Evolutionary conservation across 2,797 vertebrate genomes (phyloP).

Genomic region (Sebastes itinus): DNA sequence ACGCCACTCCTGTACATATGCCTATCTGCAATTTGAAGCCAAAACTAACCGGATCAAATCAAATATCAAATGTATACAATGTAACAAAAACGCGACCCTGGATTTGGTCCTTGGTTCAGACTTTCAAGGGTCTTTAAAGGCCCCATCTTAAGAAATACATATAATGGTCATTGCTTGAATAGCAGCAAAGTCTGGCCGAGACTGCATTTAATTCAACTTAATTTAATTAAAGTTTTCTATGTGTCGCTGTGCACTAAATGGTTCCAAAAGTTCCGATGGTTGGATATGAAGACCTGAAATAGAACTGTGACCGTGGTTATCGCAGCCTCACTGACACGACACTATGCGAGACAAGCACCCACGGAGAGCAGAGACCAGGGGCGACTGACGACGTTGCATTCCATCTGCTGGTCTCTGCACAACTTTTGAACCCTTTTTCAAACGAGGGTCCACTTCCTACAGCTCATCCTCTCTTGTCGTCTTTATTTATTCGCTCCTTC

Average conservation of each 20-base stretch:
- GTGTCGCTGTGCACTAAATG: neutral
- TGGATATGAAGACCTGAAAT: neutral
- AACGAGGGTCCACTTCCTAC: constrained; percentile 41
- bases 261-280: neutral
- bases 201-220: neutral
- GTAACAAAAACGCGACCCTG: no score
- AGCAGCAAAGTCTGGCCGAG: neutral
- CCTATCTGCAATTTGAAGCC: no score
- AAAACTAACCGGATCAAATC: no score
- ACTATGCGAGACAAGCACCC: neutral
- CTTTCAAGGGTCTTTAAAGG: neutral
- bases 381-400: neutral
- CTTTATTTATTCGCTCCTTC: constrained; percentile 43
- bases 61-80: no score
- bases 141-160: neutral
- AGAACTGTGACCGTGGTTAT: neutral
- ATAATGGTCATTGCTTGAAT: neutral
- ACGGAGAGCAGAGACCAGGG: constrained; percentile 9
- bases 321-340: neutral
- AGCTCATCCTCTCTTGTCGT: constrained; percentile 26
- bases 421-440: constrained; percentile 53
- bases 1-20: no score
- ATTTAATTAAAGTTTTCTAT: constrained; percentile 19
- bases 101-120: neutral
- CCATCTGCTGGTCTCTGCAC: constrained; percentile 25